Evolutionary conservation across 2,888 invertebrate species (phyloP).

Genomic region (Aleiodes alternator): DNA sequence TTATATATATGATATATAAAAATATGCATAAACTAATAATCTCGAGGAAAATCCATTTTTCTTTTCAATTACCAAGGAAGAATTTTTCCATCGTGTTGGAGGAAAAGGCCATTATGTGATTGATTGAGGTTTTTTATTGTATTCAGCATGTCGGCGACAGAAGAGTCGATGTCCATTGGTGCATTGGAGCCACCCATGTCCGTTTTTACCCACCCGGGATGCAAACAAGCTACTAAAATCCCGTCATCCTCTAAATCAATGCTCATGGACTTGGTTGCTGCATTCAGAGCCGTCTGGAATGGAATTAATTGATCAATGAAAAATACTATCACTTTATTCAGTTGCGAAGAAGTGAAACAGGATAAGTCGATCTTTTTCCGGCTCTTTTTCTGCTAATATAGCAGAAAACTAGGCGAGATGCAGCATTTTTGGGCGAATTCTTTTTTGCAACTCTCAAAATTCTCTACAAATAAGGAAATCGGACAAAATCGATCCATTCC

Average conservation of each 20-base stretch:
- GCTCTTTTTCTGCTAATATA: no score
- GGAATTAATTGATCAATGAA: conserved; percentile 43
- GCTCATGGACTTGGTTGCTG: conserved; percentile 90
- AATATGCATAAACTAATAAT: not conserved
- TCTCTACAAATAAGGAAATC: no score
- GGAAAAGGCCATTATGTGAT: conserved; percentile 84
- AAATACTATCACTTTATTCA: not conserved
- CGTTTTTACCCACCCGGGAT: conserved; percentile 95
- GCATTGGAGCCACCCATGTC: conserved; percentile 92
- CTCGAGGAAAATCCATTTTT: not conserved
- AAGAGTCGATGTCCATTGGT: conserved; percentile 83
- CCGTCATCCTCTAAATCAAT: conserved; percentile 85
- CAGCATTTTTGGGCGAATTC: not conserved
- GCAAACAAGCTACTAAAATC: conserved; percentile 85
- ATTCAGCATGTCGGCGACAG: conserved; percentile 81
- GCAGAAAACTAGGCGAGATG: not conserved
- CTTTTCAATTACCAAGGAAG: conserved; percentile 82
- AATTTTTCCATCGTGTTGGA: conserved; percentile 85
- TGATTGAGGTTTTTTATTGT: conserved; percentile 81
- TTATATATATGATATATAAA: no score
- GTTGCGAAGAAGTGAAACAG: not conserved
- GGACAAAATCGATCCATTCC: no score
- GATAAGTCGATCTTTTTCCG: not conserved
- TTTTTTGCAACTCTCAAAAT: no score
- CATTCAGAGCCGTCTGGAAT: conserved; percentile 88